These are phyloP conservation scores for Chlorodrepanis virens DNA, from an alignment of 2,113 vertebrate genomes.

Conservation along the genomic window DNA sequence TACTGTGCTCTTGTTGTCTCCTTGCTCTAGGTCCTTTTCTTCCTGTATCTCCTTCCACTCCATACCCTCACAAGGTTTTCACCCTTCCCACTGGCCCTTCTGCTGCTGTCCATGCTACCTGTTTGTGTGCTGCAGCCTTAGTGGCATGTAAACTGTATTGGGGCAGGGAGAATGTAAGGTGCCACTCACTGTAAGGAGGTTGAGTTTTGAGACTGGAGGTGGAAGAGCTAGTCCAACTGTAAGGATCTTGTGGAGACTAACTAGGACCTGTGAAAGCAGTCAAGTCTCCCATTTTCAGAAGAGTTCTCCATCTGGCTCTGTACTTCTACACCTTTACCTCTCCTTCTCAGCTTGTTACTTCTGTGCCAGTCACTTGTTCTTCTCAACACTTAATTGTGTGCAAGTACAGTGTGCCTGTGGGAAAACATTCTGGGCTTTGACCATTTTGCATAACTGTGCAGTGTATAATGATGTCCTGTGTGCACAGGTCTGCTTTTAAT, in stretches of 20 bases:
- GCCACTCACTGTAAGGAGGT: not conserved
- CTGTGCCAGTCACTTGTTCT: not conserved
- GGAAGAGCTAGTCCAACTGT: not conserved
- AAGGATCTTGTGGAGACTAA: not conserved
- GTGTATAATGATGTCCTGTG: not conserved
- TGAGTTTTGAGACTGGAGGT: not conserved
- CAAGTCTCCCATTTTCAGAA: not conserved
- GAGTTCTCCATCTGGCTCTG: not conserved
- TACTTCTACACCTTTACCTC: not conserved
- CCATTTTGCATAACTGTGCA: not conserved
- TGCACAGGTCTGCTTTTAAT: not conserved
- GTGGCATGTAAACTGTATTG: not conserved
- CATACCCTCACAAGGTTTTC: not conserved
- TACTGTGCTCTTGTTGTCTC: not conserved
- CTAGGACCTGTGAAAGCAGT: not conserved
- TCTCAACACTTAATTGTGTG: not conserved
- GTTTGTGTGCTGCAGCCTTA: not conserved
- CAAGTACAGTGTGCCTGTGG: not conserved
- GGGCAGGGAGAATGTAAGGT: not conserved
- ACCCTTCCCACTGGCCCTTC: not conserved
- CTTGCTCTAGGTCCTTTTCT: not conserved
- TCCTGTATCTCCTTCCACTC: not conserved
- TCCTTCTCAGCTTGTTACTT: not conserved
- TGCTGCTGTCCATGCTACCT: not conserved
- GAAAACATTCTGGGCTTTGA: not conserved